Evolutionary conservation across 2,797 vertebrate genomes (phyloP), one percentile per base, ranked within the genome.

Genomic region (Mustela erminea): DNA sequence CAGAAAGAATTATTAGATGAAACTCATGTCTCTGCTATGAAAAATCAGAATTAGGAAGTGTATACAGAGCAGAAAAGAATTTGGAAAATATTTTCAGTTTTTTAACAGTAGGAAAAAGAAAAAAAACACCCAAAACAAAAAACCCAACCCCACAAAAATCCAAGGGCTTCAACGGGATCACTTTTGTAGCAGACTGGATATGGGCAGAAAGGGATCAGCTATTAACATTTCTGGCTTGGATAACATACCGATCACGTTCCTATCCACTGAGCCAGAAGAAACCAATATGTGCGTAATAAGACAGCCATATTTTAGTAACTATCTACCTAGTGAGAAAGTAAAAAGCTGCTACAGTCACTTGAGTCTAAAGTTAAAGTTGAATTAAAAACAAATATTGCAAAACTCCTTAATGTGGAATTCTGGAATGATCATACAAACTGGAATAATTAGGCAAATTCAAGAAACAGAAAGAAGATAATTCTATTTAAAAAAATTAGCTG

Each of bases 331-430:
- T 74, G 15, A 94, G 46, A 64, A 87, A 72, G 32, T 81, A 60
- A 68, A 84, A 90, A n/a, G 60, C 29, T 72, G 18, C 14, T 90
- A 43, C 3, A 93, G 18, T 74, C 49, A 91, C 46, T 86, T 87
- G 13, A 11, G 11, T 56, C 25, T 46, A 91, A 70, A 85, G 21
- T 85, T 56, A 54, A 54, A 54, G 2, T 1, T 25, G 18, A 95
- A 43, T 75, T 77, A 77, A 83, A 89, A 88, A 90, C 4, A 74
- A 90, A 58, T 54, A 83, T 1, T 74, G 2, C n/a, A 83, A 90
- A 96, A 80, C 20, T 96, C 17, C 81, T n/a, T 93, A 90, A 49
- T 87, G 66, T 93, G 46, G 64, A 84, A 92, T 84, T 95, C 23
- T 83, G 43, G 25, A 88, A 91, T 74, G n/a, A 75, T 72, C 41